These are phyloP conservation scores for Apogon talboti DNA, from an alignment of 2,797 vertebrate genomes.

Conservation along the genomic window DNA sequence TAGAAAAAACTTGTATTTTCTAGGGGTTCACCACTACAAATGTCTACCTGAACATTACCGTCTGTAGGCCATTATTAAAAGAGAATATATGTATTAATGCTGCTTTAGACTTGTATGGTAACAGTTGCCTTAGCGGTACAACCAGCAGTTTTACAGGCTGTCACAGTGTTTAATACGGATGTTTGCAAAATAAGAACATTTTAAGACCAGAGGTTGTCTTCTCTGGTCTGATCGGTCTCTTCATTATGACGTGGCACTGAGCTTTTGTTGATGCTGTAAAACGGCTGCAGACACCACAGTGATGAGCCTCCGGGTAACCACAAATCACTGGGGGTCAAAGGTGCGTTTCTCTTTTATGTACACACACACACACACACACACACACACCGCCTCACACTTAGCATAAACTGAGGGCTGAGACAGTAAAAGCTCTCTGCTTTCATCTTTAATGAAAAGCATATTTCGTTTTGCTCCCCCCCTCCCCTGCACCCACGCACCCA, in stretches of 20 bases:
- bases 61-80: too few species aligned
- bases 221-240: too few species aligned
- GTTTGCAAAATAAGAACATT: too few species aligned
- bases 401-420: slow-evolving; percentile 62
- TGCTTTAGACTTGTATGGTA: too few species aligned
- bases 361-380: slow-evolving; percentile 22
- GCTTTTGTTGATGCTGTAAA: slow-evolving; percentile 7
- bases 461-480: slow-evolving; percentile 46
- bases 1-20: too few species aligned
- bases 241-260: neutral
- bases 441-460: slow-evolving; percentile 80
- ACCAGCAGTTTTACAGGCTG: too few species aligned
- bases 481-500: slow-evolving; percentile 59
- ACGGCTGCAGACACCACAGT: neutral
- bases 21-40: too few species aligned
- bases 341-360: slow-evolving; percentile 50
- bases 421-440: slow-evolving; percentile 73
- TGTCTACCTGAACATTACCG: too few species aligned
- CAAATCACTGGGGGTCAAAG: slow-evolving; percentile 41
- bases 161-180: too few species aligned
- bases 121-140: too few species aligned
- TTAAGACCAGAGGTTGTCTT: too few species aligned
- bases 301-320: slow-evolving; percentile 38
- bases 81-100: too few species aligned
- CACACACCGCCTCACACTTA: slow-evolving; percentile 53